A percentile compares a stretch with the other conserved stretches of the same genome.
These are phyloP conservation scores for Chiridota heheva DNA, from an alignment of 35 echinoderm and acorn worm species.

Conservation along the genomic window DNA sequence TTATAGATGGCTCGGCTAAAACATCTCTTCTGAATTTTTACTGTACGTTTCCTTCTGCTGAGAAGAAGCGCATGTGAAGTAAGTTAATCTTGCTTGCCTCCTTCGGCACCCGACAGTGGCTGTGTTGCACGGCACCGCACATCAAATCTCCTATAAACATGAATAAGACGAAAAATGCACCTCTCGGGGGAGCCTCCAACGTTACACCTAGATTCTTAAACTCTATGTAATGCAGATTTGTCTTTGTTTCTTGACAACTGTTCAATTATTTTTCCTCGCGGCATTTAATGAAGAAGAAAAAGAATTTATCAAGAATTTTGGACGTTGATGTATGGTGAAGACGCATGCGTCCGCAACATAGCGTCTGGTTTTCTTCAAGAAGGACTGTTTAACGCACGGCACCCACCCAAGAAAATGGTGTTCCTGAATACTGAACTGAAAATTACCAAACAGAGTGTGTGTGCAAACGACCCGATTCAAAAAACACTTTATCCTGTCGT, in stretches of 20 bases:
- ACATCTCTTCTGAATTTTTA: conserved; percentile 39
- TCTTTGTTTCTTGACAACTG: conserved; percentile 32
- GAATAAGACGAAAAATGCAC: not conserved
- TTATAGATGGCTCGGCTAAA: conserved; percentile 20
- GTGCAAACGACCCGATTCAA: conserved; percentile 43
- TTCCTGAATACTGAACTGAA: conserved; percentile 15
- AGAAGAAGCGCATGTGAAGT: conserved; percentile 9
- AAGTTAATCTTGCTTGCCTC: conserved; percentile 14
- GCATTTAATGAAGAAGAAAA: conserved; percentile 40
- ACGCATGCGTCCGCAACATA: conserved; percentile 33
- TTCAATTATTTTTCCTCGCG: conserved; percentile 31
- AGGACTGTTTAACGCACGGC: conserved; percentile 37
- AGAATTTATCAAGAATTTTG: conserved; percentile 14
- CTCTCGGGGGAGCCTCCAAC: conserved; percentile 33
- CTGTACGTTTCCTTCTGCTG: conserved; percentile 15
- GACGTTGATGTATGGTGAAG: conserved; percentile 4
- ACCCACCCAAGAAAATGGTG: conserved; percentile 42
- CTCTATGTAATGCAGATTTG: conserved; percentile 44
- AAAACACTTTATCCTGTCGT: conserved; percentile 80
- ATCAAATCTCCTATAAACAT: conserved; percentile 17
- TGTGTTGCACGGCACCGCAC: conserved; percentile 16
- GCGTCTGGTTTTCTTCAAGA: not conserved
- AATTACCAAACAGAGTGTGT: conserved; percentile 36
- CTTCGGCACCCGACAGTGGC: conserved; percentile 11
- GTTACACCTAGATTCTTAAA: not conserved